Percentiles rank a stretch among this genome's conserved stretches.
Conservation (phyloP, 2,113 vertebrate genomes). For the Nipponia nippon region DNA sequence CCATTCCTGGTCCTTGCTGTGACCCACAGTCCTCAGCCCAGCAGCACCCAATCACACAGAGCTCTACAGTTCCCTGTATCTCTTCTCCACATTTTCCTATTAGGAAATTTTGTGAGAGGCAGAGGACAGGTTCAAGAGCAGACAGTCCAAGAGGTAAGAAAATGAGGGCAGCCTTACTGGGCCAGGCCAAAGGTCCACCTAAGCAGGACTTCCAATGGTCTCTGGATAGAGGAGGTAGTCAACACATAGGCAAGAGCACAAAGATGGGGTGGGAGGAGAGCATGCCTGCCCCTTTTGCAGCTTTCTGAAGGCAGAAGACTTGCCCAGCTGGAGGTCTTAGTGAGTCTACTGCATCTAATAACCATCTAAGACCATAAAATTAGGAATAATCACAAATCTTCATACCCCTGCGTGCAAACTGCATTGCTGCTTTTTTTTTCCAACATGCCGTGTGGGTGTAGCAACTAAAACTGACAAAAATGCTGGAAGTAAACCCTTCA, state of each 20-base stretch:
- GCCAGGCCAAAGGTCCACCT: background rate
- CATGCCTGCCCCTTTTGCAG: accelerated
- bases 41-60: accelerated
- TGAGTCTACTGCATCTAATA: background rate
- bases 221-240: background rate
- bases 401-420: accelerated
- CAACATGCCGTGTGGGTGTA: accelerated
- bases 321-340: background rate
- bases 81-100: background rate
- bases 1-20: background rate
- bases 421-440: background rate
- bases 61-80: background rate
- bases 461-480: background rate
- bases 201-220: background rate
- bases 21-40: background rate
- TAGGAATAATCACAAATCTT: background rate
- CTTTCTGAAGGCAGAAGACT: background rate
- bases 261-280: background rate
- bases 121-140: background rate
- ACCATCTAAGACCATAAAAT: background rate
- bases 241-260: accelerated
- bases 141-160: background rate
- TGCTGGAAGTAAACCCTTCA: background rate
- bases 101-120: background rate
- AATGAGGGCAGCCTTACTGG: background rate